Conservation (phyloP, 2,888 invertebrate species). For the Epinotia ramella region DNA sequence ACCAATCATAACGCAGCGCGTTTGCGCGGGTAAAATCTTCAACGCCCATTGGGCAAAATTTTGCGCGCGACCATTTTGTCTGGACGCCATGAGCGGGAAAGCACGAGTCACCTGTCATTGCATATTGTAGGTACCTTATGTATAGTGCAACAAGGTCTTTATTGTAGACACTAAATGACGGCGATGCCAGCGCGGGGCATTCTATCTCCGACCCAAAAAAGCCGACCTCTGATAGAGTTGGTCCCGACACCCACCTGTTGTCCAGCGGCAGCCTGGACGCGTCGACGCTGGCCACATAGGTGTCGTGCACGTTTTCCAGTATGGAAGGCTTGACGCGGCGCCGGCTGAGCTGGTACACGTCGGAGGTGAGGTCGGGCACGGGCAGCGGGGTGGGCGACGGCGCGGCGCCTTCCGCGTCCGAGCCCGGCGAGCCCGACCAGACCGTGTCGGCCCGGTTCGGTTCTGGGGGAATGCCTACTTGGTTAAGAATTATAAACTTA, state of each 20-base stretch:
- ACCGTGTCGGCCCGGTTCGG: slow-evolving; percentile 71
- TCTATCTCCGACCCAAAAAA: no score
- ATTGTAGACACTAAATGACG: no score
- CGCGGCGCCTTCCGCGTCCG: slow-evolving; percentile 88
- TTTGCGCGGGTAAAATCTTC: no score
- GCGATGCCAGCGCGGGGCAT: no score
- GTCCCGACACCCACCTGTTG: slow-evolving; percentile 64
- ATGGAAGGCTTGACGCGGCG: slow-evolving; percentile 85
- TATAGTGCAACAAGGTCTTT: no score
- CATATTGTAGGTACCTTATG: no score
- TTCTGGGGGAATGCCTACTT: slow-evolving; percentile 52
- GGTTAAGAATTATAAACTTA: neutral
- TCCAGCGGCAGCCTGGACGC: slow-evolving; percentile 74
- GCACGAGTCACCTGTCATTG: no score
- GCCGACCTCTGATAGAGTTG: neutral
- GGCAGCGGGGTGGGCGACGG: slow-evolving; percentile 88
- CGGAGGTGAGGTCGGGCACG: slow-evolving; percentile 91
- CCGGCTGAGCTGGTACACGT: slow-evolving; percentile 82
- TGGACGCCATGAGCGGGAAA: no score
- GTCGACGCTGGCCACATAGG: slow-evolving; percentile 80
- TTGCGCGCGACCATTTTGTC: no score
- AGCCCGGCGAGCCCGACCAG: slow-evolving; percentile 92
- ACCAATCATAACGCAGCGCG: no score
- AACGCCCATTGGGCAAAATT: no score
- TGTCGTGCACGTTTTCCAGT: slow-evolving; percentile 85